Conservation (phyloP, 92 coral and sea anemone genomes). For the Epizoanthus illoricatus region DNA sequence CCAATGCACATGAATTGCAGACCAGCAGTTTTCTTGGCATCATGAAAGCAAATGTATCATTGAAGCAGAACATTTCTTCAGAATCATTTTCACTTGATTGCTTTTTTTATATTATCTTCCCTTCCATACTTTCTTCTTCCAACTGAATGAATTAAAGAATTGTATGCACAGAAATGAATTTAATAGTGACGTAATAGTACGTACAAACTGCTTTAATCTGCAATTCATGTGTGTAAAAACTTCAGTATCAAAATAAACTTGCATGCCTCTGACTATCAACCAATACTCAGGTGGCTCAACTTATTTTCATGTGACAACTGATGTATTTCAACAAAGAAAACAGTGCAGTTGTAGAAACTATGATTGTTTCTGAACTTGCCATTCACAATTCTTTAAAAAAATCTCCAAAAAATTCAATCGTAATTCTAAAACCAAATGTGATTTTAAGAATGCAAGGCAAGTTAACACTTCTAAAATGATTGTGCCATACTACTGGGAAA, state of each 20-base stretch:
- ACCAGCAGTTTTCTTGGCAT: constrained; percentile 10
- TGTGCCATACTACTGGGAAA: neutral
- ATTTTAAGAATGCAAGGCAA: neutral
- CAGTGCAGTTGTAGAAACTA: constrained; percentile 52
- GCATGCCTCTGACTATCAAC: constrained; percentile 57
- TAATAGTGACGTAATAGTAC: neutral
- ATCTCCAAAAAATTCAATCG: neutral
- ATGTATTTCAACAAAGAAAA: constrained; percentile 32
- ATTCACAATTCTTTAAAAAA: neutral
- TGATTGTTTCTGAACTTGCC: constrained; percentile 44
- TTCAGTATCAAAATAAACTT: constrained; percentile 24
- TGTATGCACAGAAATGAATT: neutral
- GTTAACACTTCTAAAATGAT: neutral
- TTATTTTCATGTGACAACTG: constrained; percentile 27
- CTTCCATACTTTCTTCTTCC: neutral
- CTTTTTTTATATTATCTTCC: neutral
- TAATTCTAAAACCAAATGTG: neutral
- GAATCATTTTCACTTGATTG: too few relatives aligned
- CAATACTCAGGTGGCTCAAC: constrained; percentile 38
- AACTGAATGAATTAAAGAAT: neutral
- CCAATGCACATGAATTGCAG: constrained; percentile 10
- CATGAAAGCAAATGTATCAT: neutral
- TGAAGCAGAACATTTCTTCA: neutral
- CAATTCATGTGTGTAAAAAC: constrained; percentile 10
- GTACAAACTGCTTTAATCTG: constrained; percentile 2